Percentiles rank a stretch among this genome's conserved stretches.
Evolutionary conservation across 2,888 invertebrate genomes (phyloP).

Genomic region (Amblyjoppa proteus): DNA sequence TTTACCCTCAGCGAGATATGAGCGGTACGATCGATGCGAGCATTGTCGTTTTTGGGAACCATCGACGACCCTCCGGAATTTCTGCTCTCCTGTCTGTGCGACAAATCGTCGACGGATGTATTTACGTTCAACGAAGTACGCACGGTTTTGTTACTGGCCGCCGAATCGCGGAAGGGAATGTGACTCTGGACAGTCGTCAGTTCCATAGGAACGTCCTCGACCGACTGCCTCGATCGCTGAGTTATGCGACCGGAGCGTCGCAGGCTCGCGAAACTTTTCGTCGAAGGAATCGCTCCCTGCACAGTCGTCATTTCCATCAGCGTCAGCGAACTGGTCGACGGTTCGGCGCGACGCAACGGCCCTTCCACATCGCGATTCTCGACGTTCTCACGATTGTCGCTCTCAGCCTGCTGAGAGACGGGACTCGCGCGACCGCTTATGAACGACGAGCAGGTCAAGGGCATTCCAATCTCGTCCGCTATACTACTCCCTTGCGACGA

Average conservation of each 20-base stretch:
- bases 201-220: conserved; percentile 56
- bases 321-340: conserved; percentile 36
- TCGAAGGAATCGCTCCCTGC: conserved; percentile 25
- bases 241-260: not conserved
- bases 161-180: conserved; percentile 11
- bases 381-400: not conserved
- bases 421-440: conserved; percentile 62
- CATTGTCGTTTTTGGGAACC: not conserved
- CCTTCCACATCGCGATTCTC: conserved; percentile 22
- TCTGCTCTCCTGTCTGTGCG: conserved; percentile 9
- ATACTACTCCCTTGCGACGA: conserved; percentile 40
- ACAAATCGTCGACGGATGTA: conserved; percentile 71
- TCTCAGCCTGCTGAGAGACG: conserved; percentile 32
- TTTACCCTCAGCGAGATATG: conserved; percentile 63
- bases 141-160: conserved; percentile 44
- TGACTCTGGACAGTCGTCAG: conserved; percentile 63
- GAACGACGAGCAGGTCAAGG: conserved; percentile 78
- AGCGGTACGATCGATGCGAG: not conserved
- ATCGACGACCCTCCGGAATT: not conserved
- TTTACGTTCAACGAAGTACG: conserved; percentile 78
- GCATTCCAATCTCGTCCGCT: conserved; percentile 61
- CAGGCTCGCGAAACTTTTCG: conserved; percentile 7
- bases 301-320: conserved; percentile 70
- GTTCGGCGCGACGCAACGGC: conserved; percentile 22
- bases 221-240: not conserved